phyloP scores from a whole-genome alignment of 1,140 invertebrate species.

The Conopomorpha cramerella region DNA sequence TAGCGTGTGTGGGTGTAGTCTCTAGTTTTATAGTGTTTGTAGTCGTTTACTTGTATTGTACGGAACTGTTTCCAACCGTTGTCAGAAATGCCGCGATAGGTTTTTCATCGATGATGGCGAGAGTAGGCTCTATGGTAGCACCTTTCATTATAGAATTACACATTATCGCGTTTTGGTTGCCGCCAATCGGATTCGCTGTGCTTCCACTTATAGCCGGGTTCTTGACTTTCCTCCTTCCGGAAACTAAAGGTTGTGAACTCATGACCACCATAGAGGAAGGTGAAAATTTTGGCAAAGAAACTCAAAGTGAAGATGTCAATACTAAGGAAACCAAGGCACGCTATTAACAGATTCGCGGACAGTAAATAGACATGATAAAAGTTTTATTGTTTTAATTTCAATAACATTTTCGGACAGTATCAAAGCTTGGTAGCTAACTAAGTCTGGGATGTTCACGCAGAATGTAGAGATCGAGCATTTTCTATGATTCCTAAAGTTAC shows the following conservation, averaged over 20 bases:
- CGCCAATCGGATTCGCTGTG: slow-evolving; percentile 70
- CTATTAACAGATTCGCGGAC: slow-evolving; percentile 4
- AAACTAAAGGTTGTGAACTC: slow-evolving; percentile 73
- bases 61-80: slow-evolving; percentile 72
- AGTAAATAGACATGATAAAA: not conserved
- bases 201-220: slow-evolving; percentile 67
- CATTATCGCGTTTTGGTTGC: slow-evolving; percentile 58
- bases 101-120: slow-evolving; percentile 68
- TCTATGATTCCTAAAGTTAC: no score
- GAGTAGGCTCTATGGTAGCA: slow-evolving; percentile 70
- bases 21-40: slow-evolving; percentile 70
- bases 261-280: slow-evolving; percentile 81
- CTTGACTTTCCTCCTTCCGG: slow-evolving; percentile 71
- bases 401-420: no score
- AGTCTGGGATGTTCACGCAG: no score
- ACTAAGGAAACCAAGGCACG: slow-evolving; percentile 14
- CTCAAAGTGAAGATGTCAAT: no score
- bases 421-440: no score
- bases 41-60: slow-evolving; percentile 69
- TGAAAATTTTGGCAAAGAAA: slow-evolving; percentile 73
- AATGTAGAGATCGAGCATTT: no score
- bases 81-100: slow-evolving; percentile 70
- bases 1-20: slow-evolving; percentile 70
- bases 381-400: no score
- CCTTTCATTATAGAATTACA: slow-evolving; percentile 65